These are phyloP conservation scores for Emydocephalus ijimae DNA, from an alignment of 2,113 vertebrate species.

Conservation along the genomic window DNA sequence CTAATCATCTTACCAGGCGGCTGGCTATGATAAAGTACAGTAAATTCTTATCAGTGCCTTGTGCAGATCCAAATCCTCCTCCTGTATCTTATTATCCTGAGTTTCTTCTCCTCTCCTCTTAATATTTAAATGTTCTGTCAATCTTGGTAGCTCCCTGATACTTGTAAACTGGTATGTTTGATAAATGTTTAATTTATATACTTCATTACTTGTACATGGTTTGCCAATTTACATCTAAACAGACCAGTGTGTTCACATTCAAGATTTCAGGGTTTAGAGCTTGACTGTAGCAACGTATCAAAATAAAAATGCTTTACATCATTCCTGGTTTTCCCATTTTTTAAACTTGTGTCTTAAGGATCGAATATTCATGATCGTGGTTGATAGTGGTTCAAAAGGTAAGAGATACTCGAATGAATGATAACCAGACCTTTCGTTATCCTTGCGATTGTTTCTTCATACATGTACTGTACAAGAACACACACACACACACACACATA, in stretches of 20 bases:
- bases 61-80: neutral
- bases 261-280: neutral
- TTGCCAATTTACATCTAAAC: neutral
- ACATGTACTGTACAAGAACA: neutral
- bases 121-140: neutral
- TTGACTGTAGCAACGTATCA: neutral
- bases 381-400: neutral
- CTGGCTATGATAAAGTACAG: neutral
- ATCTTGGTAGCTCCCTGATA: neutral
- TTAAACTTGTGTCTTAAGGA: neutral
- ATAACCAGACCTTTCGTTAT: neutral
- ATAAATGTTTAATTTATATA: neutral
- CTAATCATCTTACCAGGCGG: neutral
- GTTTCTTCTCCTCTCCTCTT: too few relatives aligned
- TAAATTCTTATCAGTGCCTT: neutral
- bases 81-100: neutral
- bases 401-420: neutral
- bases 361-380: neutral
- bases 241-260: neutral
- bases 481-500: neutral
- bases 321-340: neutral
- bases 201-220: neutral
- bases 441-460: neutral
- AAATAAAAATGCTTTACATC: neutral
- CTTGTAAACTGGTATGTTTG: neutral